Base-by-base conservation (phyloP, 2,113 vertebrate genomes). In the Esox niger region DNA sequence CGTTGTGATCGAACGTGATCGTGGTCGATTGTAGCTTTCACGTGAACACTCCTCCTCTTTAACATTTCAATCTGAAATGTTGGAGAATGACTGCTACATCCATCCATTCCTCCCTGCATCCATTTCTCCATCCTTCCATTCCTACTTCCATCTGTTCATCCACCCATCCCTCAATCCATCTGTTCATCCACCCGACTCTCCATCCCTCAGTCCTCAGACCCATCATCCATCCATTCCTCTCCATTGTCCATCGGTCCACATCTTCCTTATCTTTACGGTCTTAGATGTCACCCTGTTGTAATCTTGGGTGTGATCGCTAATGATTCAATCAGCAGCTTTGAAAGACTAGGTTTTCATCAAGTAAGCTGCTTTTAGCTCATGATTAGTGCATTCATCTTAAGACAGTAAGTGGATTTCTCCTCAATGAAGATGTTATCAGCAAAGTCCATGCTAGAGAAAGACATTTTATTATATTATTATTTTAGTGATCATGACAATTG, bases 321-420 rank as follows among this genome's bases (percentile, higher is more conserved):
- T 78, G 83, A 87, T 89, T 82, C 88, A 77, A 86, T 82, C 83
- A 84, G 85, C 81, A 84, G 85, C 81, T 85, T 85, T 89, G 85
- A 81, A 61, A 55, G 83, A 82, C 78, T 84, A 70, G 78, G 76
- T 87, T 84, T 78, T 79, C 54, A 33, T 58, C 17, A 57, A 26
- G 80, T 89, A 88, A 89, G 86, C 86, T 80, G 89, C 82, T 86
- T 89, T 86, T 6, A 52, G 4, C n/a, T n/a, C n/a, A n/a, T n/a
- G n/a, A n/a, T n/a, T n/a, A n/a, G n/a, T n/a, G n/a, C n/a, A n/a
- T n/a, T n/a, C n/a, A n/a, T n/a, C n/a, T n/a, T n/a, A n/a, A n/a
- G n/a, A n/a, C n/a, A n/a, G n/a, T n/a, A n/a, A n/a, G n/a, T n/a
- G n/a, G n/a, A n/a, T n/a, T n/a, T n/a, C n/a, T n/a, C n/a, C n/a